Evolutionary conservation across 2,797 vertebrate genomes (phyloP).

Genomic region (Crenichthys baileyi): DNA sequence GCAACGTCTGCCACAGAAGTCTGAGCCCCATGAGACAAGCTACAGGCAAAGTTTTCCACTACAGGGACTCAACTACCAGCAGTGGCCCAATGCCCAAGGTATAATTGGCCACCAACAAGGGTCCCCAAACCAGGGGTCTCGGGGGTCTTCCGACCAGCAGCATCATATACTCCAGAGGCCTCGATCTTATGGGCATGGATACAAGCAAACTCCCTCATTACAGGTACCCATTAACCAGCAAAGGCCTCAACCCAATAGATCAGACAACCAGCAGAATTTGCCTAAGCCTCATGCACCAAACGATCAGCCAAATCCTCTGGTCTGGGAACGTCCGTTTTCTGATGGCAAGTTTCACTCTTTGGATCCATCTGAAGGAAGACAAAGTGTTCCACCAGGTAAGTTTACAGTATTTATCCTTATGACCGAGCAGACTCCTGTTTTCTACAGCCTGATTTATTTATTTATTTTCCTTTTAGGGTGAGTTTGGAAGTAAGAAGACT

Average conservation of each 20-base stretch:
- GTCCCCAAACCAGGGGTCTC: background rate
- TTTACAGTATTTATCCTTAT: background rate
- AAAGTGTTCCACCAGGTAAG: background rate
- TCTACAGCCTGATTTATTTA: too few species aligned
- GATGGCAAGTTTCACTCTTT: background rate
- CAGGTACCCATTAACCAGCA: background rate
- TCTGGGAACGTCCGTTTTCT: background rate
- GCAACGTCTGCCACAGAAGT: background rate
- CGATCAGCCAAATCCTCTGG: background rate
- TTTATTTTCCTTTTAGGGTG: background rate
- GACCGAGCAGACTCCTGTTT: background rate
- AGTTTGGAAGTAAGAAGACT: background rate
- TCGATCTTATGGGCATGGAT: background rate
- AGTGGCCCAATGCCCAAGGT: background rate
- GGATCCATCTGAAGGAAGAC: background rate
- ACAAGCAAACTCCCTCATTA: background rate
- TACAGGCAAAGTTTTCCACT: background rate
- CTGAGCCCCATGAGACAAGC: background rate
- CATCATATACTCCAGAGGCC: background rate
- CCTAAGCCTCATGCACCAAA: background rate
- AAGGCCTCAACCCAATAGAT: rapidly evolving
- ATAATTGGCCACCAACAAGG: background rate
- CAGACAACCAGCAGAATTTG: background rate
- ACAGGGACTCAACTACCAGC: too few species aligned
- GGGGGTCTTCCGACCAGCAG: background rate